Base-by-base conservation (phyloP, 2,113 vertebrate species). In the Rhea americana region DNA sequence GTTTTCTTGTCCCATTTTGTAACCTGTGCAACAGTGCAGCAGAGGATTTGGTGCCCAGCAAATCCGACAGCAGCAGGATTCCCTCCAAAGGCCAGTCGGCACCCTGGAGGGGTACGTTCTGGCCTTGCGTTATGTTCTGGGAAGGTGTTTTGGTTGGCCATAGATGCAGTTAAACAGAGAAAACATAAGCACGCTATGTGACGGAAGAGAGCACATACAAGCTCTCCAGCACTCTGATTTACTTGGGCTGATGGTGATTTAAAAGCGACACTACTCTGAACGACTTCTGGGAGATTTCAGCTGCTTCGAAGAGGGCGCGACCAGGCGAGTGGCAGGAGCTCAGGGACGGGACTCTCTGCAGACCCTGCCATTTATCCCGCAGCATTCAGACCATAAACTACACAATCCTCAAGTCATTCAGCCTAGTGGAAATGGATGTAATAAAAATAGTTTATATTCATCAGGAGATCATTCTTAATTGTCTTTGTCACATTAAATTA, bases 361-460 rank as follows among this genome's bases (percentile, higher is more conserved):
- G 24, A 17, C 9, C 25, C 43, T 39, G n/a, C n/a, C 39, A 5
- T 51, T 62, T 37, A 39, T 15, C 12, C 48, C 28, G 55, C 41
- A 70, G 59, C 50, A 37, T 53, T 43, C 48, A 45, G 11, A 41
- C 21, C 35, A 79, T 39, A 66, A 9, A 24, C 10, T 62, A 37
- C 39, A 30, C 50, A 13, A 26, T 15, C 50, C 70, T 30, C 25
- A 39, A 61, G 73, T 45, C 32, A n/a, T 71, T 82, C 59, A 20
- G 16, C 1, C 0, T 1, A 51, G 65, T 3, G 4, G 1, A 41
- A 90, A 39, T 1, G 10, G 30, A 35, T 2, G 1, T 5, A 3
- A 43, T 9, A 51, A 61, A 61, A 72, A 47, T 7, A 53, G 39
- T 4, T 59, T 6, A 35, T 76, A 28, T 17, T 71, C 12, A 35